Evolutionary conservation across 2,797 vertebrate genomes (phyloP).

Genomic region (Sparidentex hasta): DNA sequence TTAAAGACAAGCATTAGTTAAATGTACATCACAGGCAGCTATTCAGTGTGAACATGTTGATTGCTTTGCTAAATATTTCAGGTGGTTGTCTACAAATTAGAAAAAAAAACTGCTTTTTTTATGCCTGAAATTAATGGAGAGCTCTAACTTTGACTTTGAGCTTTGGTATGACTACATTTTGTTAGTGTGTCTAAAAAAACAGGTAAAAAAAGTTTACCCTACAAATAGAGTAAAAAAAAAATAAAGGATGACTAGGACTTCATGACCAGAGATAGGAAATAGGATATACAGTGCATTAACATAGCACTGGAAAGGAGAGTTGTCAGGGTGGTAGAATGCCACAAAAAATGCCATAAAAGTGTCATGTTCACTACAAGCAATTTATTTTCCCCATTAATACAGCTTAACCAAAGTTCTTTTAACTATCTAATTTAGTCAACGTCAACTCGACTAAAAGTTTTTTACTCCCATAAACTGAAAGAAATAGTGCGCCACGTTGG

Average conservation of each 20-base stretch:
- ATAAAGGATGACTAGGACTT: neutral
- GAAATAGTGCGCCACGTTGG: neutral
- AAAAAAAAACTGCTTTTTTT: neutral
- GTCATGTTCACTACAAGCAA: neutral
- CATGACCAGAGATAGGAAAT: neutral
- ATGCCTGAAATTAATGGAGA: neutral
- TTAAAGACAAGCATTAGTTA: neutral
- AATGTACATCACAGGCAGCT: neutral
- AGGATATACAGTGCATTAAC: neutral
- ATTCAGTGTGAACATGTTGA: neutral
- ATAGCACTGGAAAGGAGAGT: neutral
- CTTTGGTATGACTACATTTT: neutral
- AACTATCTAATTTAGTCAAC: neutral
- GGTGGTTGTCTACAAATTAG: neutral
- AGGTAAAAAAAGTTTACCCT: neutral
- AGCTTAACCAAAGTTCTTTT: neutral
- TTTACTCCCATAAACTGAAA: neutral
- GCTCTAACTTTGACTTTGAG: neutral
- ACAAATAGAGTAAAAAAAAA: neutral
- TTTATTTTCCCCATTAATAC: neutral
- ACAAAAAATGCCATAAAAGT: neutral
- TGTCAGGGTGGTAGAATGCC: no score
- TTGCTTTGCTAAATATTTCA: neutral
- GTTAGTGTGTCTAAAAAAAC: neutral
- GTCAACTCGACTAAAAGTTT: neutral